These are phyloP conservation scores for Chloroceryle inda DNA, from an alignment of 2,797 vertebrate genomes.

Conservation along the genomic window DNA sequence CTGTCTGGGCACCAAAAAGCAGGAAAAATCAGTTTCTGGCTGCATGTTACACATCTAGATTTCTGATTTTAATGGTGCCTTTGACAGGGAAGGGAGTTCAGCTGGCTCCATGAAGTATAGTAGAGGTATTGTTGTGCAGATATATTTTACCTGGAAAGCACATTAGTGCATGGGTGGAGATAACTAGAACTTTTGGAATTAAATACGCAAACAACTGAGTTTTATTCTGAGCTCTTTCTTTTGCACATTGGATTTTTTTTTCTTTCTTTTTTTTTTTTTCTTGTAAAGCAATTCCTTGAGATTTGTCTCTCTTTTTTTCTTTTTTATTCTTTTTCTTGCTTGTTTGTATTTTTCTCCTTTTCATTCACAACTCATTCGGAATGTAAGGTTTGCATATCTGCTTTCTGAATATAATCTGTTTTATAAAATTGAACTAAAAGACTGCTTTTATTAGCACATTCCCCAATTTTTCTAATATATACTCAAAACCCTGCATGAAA, in stretches of 20 bases:
- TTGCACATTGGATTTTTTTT: conserved; percentile 3
- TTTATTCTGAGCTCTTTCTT: background rate
- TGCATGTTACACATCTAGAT: background rate
- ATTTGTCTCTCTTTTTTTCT: background rate
- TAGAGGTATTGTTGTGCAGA: background rate
- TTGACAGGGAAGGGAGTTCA: background rate
- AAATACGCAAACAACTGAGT: background rate
- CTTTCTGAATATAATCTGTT: background rate
- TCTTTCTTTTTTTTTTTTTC: background rate
- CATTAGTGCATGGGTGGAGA: conserved; percentile 54
- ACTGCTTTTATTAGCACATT: background rate
- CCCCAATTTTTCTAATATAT: background rate
- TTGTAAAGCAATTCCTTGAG: background rate
- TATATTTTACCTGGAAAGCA: conserved; percentile 64
- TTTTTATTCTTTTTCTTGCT: background rate
- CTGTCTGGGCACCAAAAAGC: background rate
- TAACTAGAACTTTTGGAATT: conserved; percentile 8
- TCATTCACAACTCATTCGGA: background rate
- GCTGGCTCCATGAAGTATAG: background rate
- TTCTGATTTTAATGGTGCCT: background rate
- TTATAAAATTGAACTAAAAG: background rate
- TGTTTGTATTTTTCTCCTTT: background rate
- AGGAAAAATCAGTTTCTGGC: background rate
- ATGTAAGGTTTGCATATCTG: background rate
- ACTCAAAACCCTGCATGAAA: background rate